A percentile compares a stretch with the other conserved stretches of the same genome.
Conservation (phyloP, 2,113 vertebrate species). For the Zosterops borbonicus region DNA sequence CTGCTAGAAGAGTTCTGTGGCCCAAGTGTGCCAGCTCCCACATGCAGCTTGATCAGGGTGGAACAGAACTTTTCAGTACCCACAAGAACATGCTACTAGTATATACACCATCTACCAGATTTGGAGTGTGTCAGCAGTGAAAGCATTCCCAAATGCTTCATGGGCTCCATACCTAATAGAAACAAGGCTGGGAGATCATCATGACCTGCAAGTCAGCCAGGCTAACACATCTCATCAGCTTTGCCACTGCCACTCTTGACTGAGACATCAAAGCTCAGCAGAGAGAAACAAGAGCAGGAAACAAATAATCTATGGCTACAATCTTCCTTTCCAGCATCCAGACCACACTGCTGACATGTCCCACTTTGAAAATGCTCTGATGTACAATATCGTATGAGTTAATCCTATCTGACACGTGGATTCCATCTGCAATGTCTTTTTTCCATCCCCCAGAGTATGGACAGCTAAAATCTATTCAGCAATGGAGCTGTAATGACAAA, state of each 20-base stretch:
- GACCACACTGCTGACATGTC: neutral
- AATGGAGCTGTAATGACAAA: neutral
- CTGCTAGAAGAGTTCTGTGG: neutral
- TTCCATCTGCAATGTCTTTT: neutral
- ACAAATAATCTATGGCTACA: neutral
- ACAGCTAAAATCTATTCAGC: neutral
- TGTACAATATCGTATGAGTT: neutral
- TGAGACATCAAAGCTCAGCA: neutral
- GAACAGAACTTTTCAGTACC: neutral
- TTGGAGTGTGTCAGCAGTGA: neutral
- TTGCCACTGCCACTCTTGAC: neutral
- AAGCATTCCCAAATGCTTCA: neutral
- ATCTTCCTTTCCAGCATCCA: neutral
- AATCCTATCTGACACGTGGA: neutral
- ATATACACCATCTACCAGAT: neutral
- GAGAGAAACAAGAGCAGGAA: neutral
- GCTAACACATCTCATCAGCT: neutral
- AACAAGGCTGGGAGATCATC: neutral
- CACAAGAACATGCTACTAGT: neutral
- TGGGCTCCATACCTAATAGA: neutral
- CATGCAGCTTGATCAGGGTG: neutral
- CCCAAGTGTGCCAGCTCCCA: neutral
- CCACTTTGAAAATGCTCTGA: neutral
- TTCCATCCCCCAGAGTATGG: neutral
- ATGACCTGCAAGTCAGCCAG: neutral